These are phyloP conservation scores for Timema cristinae DNA, from an alignment of 2,888 invertebrate species.

Conservation along the genomic window DNA sequence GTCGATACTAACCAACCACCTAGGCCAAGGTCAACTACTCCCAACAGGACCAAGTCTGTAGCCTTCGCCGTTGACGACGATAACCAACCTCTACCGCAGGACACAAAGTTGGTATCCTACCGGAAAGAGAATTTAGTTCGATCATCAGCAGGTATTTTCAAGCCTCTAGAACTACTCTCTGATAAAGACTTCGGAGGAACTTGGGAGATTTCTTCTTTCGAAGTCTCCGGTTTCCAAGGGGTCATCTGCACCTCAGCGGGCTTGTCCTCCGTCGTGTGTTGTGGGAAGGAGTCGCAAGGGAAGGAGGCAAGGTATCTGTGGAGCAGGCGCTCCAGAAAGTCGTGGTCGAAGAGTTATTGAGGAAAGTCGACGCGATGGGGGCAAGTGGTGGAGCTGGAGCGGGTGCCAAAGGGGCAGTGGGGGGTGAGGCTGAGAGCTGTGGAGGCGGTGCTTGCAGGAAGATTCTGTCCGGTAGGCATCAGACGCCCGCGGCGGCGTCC, in stretches of 20 bases:
- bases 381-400: slow-evolving; percentile 25
- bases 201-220: too few species aligned
- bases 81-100: slow-evolving; percentile 10
- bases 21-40: neutral
- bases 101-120: too few species aligned
- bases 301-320: too few species aligned
- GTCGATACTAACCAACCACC: neutral
- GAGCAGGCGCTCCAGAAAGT: too few species aligned
- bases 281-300: too few species aligned
- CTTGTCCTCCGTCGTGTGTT: too few species aligned
- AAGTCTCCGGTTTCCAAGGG: too few species aligned
- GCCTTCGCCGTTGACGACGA: slow-evolving; percentile 27
- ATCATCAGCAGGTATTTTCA: too few species aligned
- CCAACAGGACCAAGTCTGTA: slow-evolving; percentile 25
- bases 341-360: slow-evolving; percentile 12
- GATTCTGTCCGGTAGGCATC: slow-evolving; percentile 21
- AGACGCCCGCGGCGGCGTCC: slow-evolving; percentile 5
- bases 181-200: too few species aligned
- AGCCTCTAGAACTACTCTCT: too few species aligned
- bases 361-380: slow-evolving; percentile 18
- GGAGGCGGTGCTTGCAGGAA: slow-evolving; percentile 29
- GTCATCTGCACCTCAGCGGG: too few species aligned
- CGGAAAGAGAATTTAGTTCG: too few species aligned
- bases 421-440: slow-evolving; percentile 22
- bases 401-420: slow-evolving; percentile 21